A percentile compares a stretch with the other conserved stretches of the same genome.
phyloP scores from a whole-genome alignment of 2,888 invertebrate species.

The Tillus elongatus region DNA sequence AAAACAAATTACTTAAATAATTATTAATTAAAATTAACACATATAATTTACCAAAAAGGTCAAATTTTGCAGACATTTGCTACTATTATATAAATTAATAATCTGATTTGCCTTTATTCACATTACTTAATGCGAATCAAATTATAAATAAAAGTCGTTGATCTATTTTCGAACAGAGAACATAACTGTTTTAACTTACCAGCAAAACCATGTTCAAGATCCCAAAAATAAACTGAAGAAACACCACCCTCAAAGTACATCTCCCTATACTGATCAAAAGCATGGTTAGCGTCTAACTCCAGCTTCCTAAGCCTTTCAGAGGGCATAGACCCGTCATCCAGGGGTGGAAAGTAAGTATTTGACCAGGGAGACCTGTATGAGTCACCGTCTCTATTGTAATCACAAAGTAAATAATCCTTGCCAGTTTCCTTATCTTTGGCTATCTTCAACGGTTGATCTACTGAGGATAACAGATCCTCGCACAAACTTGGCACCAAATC shows the following conservation, averaged over 20 bases:
- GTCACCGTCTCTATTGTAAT: conserved; percentile 98
- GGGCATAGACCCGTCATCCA: conserved; percentile 98
- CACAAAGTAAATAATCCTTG: conserved; percentile 95
- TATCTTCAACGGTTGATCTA: conserved; percentile 90
- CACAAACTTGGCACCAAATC: conserved; percentile 92
- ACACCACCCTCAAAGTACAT: conserved; percentile 99
- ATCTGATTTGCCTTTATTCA: too few species aligned
- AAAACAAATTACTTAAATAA: too few species aligned
- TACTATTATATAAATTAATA: too few species aligned
- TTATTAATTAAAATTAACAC: too few species aligned
- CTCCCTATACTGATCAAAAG: conserved; percentile 97
- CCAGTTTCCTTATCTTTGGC: conserved; percentile 91
- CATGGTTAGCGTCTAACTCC: conserved; percentile 96
- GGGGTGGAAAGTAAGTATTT: conserved; percentile 93
- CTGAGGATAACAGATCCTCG: conserved; percentile 93
- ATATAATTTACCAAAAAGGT: too few species aligned
- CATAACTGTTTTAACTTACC: too few species aligned
- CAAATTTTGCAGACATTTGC: too few species aligned
- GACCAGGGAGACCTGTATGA: conserved; percentile 99
- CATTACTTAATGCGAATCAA: too few species aligned
- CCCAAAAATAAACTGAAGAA: conserved; percentile 99
- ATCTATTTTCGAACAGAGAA: too few species aligned
- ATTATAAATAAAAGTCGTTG: too few species aligned
- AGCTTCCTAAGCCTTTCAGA: conserved; percentile 90
- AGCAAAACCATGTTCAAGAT: conserved; percentile 96